phyloP scores from a whole-genome alignment of 2,113 vertebrate species.

The Butorides virescens region DNA sequence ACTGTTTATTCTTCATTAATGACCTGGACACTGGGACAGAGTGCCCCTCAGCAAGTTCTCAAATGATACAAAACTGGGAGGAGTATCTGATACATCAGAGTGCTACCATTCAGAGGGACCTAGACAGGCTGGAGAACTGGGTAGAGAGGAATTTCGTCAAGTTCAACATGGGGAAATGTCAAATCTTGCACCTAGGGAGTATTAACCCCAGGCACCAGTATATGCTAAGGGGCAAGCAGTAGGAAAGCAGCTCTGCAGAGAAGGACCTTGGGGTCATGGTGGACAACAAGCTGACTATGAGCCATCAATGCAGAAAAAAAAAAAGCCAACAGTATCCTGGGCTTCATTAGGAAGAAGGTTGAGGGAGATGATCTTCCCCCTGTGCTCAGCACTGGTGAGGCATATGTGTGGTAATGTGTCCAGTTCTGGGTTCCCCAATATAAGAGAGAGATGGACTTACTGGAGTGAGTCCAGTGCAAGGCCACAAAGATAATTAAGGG shows the following conservation, averaged over 20 bases:
- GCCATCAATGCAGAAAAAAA: not conserved
- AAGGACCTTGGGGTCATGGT: not conserved
- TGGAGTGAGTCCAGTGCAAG: not conserved
- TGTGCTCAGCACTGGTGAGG: not conserved
- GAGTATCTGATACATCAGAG: not conserved
- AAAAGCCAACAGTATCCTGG: not conserved
- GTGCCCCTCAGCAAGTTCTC: not conserved
- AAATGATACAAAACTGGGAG: not conserved
- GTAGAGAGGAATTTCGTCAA: not conserved
- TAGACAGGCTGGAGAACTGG: not conserved
- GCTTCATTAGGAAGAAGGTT: not conserved
- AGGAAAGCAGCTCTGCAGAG: not conserved
- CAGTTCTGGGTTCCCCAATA: not conserved
- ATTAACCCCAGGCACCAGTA: not conserved
- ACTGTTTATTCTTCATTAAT: not conserved
- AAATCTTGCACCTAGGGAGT: not conserved
- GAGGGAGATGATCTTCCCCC: not conserved
- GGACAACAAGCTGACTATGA: not conserved
- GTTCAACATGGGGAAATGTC: not conserved
- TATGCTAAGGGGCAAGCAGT: not conserved
- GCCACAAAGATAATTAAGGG: not conserved
- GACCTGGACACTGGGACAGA: not conserved
- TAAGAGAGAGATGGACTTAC: not conserved
- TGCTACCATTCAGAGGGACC: not conserved
- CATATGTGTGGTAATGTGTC: too few species aligned